A percentile compares a stretch with the other conserved stretches of the same genome.
Conservation (phyloP, 2,113 vertebrate genomes). For the Apteryx owenii region DNA sequence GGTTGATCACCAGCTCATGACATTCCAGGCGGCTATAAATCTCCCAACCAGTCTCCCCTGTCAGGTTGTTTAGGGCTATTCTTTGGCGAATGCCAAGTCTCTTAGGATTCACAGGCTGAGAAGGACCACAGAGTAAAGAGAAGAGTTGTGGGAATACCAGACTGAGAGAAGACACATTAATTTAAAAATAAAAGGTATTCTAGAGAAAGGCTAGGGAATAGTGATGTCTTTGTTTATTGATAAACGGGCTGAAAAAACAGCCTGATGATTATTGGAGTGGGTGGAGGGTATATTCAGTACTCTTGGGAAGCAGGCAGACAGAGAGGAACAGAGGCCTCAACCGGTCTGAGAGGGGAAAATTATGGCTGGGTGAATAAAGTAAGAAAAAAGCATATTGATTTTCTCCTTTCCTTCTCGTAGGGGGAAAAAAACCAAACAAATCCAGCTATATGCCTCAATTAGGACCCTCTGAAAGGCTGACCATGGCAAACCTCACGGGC, state of each 20-base stretch:
- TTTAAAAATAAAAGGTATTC: conserved; percentile 15
- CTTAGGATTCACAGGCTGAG: neutral
- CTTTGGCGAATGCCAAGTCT: neutral
- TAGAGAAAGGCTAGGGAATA: neutral
- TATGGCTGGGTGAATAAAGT: neutral
- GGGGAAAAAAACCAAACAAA: neutral
- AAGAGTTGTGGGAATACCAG: neutral
- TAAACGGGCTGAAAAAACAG: neutral
- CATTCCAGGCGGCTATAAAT: neutral
- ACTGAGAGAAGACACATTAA: neutral
- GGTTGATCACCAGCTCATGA: neutral
- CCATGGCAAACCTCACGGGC: neutral
- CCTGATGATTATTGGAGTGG: neutral
- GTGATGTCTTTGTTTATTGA: neutral
- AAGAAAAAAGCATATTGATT: neutral
- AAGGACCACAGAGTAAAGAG: neutral
- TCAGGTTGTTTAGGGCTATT: neutral
- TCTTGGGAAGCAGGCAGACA: neutral
- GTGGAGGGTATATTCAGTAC: neutral
- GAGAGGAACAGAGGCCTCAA: neutral
- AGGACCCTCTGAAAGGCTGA: neutral
- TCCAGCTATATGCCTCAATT: neutral
- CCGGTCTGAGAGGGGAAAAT: neutral
- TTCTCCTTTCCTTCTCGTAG: neutral
- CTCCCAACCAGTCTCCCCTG: neutral